A percentile compares a stretch with the other conserved stretches of the same genome.
Evolutionary conservation across 2,797 vertebrate species (phyloP).

Genomic region (Myotis pilosus): DNA sequence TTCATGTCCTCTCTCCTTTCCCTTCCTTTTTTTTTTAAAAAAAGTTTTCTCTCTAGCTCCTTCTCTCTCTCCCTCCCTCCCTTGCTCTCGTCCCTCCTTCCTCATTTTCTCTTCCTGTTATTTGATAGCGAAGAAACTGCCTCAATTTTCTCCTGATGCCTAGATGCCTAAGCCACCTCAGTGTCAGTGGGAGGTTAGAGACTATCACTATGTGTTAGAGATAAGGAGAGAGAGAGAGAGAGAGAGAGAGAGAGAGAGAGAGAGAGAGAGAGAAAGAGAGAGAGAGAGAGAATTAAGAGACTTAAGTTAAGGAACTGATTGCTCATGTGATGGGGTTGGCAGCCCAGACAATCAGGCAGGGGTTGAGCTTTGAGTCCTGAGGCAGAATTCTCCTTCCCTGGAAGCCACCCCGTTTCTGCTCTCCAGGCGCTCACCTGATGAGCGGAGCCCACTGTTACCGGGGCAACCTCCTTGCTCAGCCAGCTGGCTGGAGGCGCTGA

Average conservation of each 20-base stretch:
- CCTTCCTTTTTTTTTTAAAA: background rate
- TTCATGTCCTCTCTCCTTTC: background rate
- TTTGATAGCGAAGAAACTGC: background rate
- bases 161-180: background rate
- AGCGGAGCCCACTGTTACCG: background rate
- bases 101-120: background rate
- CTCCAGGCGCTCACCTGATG: background rate
- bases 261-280: background rate
- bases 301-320: background rate
- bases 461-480: background rate
- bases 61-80: rapidly evolving
- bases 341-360: background rate
- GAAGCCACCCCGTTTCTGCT: background rate
- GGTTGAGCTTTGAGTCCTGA: background rate
- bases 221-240: background rate
- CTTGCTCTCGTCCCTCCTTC: background rate
- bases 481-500: background rate
- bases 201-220: background rate
- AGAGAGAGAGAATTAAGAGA: background rate
- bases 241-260: background rate
- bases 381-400: background rate
- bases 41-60: background rate
- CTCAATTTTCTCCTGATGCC: background rate
- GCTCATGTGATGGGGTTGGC: background rate
- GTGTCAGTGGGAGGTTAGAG: background rate